A percentile compares a stretch with the other conserved stretches of the same genome.
These are phyloP conservation scores for Ceyx margarethae DNA, from an alignment of 2,113 vertebrate genomes.

Conservation along the genomic window DNA sequence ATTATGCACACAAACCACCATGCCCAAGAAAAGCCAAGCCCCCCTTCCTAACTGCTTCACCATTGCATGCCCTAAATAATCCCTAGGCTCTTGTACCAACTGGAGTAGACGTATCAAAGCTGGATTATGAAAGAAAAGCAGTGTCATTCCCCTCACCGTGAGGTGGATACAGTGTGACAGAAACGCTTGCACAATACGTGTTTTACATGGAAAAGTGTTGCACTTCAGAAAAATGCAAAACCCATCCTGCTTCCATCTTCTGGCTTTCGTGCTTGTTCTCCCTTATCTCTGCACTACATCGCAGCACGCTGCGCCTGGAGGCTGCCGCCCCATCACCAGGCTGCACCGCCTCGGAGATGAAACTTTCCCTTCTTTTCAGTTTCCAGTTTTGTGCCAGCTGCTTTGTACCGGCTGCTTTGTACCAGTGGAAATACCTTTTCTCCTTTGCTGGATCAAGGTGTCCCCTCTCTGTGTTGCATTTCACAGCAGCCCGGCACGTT, in stretches of 20 bases:
- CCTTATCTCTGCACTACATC: neutral
- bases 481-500: neutral
- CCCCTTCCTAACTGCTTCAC: neutral
- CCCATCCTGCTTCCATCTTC: neutral
- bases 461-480: neutral
- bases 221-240: neutral
- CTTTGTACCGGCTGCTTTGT: neutral
- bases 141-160: neutral
- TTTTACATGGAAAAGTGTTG: neutral
- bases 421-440: neutral
- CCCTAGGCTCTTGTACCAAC: accelerated
- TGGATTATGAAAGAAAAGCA: neutral
- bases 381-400: neutral
- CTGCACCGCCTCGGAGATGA: accelerated
- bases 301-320: accelerated
- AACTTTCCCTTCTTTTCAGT: neutral
- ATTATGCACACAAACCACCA: neutral
- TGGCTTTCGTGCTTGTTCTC: neutral
- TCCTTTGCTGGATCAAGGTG: neutral
- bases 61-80: neutral
- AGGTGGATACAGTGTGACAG: neutral
- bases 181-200: neutral
- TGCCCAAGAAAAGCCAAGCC: accelerated
- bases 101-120: neutral
- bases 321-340: neutral